These are phyloP conservation scores for Oceanodroma leucorhoa DNA, from an alignment of 2,797 vertebrate species.

Conservation along the genomic window DNA sequence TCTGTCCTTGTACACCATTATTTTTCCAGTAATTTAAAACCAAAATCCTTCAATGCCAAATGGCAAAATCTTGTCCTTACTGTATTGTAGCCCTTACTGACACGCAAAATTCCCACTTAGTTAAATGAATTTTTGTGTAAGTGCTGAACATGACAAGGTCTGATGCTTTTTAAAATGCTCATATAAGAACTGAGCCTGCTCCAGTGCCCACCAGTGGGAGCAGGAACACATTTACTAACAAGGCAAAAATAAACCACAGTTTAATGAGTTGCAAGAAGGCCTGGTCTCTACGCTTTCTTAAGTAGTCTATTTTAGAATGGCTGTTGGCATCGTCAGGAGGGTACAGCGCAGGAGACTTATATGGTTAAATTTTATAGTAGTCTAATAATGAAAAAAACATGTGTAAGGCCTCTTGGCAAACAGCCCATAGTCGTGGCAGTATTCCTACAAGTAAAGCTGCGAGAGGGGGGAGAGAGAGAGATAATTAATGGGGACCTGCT, in stretches of 20 bases:
- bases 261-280: slow-evolving; percentile 63
- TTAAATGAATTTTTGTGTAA: background rate
- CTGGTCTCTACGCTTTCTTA: slow-evolving; percentile 19
- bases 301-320: slow-evolving; percentile 54
- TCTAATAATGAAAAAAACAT: slow-evolving; percentile 66
- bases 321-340: slow-evolving; percentile 47
- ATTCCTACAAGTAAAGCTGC: slow-evolving; percentile 29
- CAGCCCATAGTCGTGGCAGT: slow-evolving; percentile 5
- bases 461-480: background rate
- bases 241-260: slow-evolving; percentile 48
- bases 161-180: background rate
- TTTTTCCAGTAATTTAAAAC: background rate
- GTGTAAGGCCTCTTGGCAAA: slow-evolving; percentile 60
- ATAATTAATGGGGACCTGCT: slow-evolving; percentile 56
- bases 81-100: background rate
- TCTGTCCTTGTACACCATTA: background rate
- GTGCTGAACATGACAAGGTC: background rate
- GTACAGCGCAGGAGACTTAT: slow-evolving; percentile 27
- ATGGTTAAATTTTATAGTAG: slow-evolving; percentile 66
- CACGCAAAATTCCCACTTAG: background rate
- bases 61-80: background rate
- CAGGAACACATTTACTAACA: slow-evolving; percentile 39
- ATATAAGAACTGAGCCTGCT: background rate
- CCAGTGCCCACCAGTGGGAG: background rate
- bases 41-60: background rate